Base-by-base conservation (phyloP, 2,113 vertebrate genomes). In the Xenopus laevis region DNA sequence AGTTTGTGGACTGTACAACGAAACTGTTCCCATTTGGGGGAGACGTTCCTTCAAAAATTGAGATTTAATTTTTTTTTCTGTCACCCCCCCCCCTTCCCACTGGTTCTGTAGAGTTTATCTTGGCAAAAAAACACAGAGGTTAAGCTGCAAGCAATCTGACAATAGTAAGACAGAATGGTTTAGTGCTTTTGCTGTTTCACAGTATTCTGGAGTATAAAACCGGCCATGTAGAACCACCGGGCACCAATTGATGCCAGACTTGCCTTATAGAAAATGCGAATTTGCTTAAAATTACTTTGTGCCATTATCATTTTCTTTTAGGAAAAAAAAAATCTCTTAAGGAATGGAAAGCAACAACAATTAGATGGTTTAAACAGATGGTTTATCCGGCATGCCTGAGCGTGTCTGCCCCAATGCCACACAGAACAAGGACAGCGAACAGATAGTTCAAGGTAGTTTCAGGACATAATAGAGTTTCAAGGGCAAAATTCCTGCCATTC, bases 1-100 rank as follows among this genome's bases (percentile, higher is more conserved):
- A 92, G 89, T 92, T 92, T 85, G 86, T 90, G 87, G 83, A 92
- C 82, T 83, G 86, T 84, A 90, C 85, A 88, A 87, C 88, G 84
- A 92, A 90, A 87, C 86, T 77, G 78, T 87, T 87, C 87, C 88
- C 87, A 84, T 91, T 90, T 91, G 87, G 88, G 84, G 87, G 86
- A 88, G 88, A 86, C 81, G 87, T 85, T 88, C 85, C 85, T 87
- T 85, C 83, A 82, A 88, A 87, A 82, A 79, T 79, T 1, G 50
- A 23, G 77, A 66, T 67, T 7, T 77, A 13, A 17, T 71, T 60
- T 72, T 74, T 70, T 67, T 68, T 50, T 27, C n/a, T n/a, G n/a
- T n/a, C n/a, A n/a, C 45, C 17, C n/a, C 9, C 40, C 59, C 10
- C 40, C 15, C 57, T 70, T 69, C 74, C 10, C 60, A 0, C 0